Conservation (phyloP, 1,140 invertebrate genomes). For the Ridgeia piscesae region DNA sequence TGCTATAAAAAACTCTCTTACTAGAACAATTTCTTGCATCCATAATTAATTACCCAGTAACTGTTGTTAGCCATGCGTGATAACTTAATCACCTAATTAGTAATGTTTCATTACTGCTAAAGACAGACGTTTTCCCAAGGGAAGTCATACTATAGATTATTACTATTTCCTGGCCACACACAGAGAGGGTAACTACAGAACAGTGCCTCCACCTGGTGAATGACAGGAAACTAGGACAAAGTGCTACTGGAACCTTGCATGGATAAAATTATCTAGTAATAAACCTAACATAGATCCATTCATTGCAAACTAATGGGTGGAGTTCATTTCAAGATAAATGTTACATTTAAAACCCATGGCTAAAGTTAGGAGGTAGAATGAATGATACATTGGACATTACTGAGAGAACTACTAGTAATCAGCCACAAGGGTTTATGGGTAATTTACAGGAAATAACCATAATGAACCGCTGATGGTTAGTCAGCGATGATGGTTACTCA, state of each 20-base stretch:
- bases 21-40: not conserved
- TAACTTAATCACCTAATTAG: not conserved
- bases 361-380: not conserved
- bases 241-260: not conserved
- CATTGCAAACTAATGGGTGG: not conserved
- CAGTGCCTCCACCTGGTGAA: not conserved
- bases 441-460: not conserved
- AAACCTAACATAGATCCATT: not conserved
- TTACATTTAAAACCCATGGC: not conserved
- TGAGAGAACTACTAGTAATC: not conserved
- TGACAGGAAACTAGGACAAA: not conserved
- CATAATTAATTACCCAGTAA: not conserved
- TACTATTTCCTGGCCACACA: not conserved
- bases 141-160: not conserved
- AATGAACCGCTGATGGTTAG: not conserved
- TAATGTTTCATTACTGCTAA: not conserved
- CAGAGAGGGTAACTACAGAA: not conserved
- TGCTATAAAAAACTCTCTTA: not conserved
- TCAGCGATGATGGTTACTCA: not conserved
- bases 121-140: not conserved
- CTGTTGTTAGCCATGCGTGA: not conserved
- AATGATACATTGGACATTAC: too few species aligned
- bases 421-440: not conserved
- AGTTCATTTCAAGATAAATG: not conserved
- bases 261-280: not conserved